Evolutionary conservation across 2,797 vertebrate genomes (phyloP), one percentile per base, ranked within the genome.

Genomic region (Meriones psammophilus): DNA sequence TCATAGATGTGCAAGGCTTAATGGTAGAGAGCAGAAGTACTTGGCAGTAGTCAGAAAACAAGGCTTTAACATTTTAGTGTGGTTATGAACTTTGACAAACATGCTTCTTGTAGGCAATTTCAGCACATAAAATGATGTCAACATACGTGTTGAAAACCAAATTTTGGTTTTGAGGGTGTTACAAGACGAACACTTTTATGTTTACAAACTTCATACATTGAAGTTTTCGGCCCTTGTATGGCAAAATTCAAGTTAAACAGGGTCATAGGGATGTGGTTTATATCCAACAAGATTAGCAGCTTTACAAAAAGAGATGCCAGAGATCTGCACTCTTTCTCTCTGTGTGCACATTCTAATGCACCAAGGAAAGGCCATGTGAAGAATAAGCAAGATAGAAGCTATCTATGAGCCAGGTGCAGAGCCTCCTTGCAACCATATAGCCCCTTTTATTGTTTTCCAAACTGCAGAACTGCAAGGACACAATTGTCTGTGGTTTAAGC

Each of bases 41-140:
- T 79, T 74, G 56, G 76, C 50, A 80, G 71, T 92, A 30, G n/a
- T 54, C 39, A 2, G 1, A 20, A 92, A 69, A 3, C 33, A 89
- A 93, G 13, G 26, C 83, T 96, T 86, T 89, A 96, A 73, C n/a
- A 89, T 60, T 79, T 94, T 71, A 66, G 86, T 30, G 46, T 33
- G 5, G 80, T 64, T 97, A 95, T 81, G 42, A 86, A 92, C 17
- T 56, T 85, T 78, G 42, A 56, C 14, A 64, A 39, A 12, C 36
- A 36, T 28, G 76, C 26, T 85, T 36, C 77, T 83, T 96, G 80
- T 30, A 64, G 73, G 17, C 42, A 94, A 86, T 0, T 14, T 79
- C 46, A 83, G 62, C 58, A 36, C 46, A 74, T 58, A 71, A 91
- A 80, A 62, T 92, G 4, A 54, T 17, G 56, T 39, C 79, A 74